Evolutionary conservation across 2,888 invertebrate genomes (phyloP).

Genomic region (Oconnorella tubifera): DNA sequence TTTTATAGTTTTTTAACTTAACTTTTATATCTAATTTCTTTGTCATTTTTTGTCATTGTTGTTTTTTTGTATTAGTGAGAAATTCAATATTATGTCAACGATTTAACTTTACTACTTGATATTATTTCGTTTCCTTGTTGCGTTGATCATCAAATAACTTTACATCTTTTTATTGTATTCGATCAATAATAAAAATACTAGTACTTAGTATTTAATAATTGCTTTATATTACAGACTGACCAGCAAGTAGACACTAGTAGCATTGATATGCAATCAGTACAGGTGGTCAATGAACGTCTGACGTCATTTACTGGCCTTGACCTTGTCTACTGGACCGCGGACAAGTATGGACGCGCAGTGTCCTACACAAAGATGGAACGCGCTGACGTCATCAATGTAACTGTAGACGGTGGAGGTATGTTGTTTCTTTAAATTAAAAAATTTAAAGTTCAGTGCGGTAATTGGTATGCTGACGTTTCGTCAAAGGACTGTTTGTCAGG

Average conservation of each 20-base stretch:
- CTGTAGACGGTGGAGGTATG: slow-evolving; percentile 4
- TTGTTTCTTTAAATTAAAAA: not conserved
- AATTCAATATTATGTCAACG: too few relatives aligned
- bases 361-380: slow-evolving; percentile 43
- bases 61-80: too few relatives aligned
- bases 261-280: slow-evolving; percentile 45
- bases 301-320: slow-evolving; percentile 39
- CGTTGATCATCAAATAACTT: too few relatives aligned
- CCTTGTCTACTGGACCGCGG: slow-evolving; percentile 47
- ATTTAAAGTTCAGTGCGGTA: too few relatives aligned
- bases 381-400: not conserved
- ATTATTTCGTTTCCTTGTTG: too few relatives aligned
- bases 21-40: not conserved
- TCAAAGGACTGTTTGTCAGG: too few relatives aligned
- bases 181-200: too few relatives aligned
- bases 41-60: too few relatives aligned
- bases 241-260: slow-evolving; percentile 38
- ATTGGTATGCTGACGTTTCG: too few relatives aligned
- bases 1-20: not conserved
- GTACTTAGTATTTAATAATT: too few relatives aligned
- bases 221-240: slow-evolving; percentile 22
- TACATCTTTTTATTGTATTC: too few relatives aligned
- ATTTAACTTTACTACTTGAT: too few relatives aligned
- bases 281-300: slow-evolving; percentile 44
- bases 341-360: slow-evolving; percentile 47